Base-by-base conservation (phyloP, 1,140 invertebrate species). In the Drosophila kikkawai region DNA sequence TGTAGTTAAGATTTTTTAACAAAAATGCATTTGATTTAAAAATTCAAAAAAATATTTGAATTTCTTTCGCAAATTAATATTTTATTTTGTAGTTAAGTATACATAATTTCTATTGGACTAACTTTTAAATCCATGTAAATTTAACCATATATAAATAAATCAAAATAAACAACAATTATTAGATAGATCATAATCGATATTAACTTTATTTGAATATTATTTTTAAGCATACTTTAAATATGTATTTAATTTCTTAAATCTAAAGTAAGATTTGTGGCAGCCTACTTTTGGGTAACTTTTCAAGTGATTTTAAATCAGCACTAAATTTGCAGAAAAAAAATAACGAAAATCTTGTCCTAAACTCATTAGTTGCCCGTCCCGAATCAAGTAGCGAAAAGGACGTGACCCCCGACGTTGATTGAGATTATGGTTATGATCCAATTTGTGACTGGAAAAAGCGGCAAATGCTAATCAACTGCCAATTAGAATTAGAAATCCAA, bases 341-440 rank as follows among this genome's bases (percentile, higher is more conserved):
- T n/a, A n/a, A n/a, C 15, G 2, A n/a, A 36, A 50, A 36, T 34
- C 0, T 11, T 3, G 29, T 41, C 26, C 22, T 34, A 65, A 42
- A 51, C 57, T 78, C 65, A 77, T 78, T 70, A 63, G 65, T 36
- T 22, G 39, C 17, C 37, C 39, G 42, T 36, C 22, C 63, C 36
- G 36, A 75, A 65, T 75, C 50, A 75, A 65, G 42, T 26, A 36
- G n/a, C 29, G 19, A 42, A 15, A 15, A 19, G 26, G 50, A 65
- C 51, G 51, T 65, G 73, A 65, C 70, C 75, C 29, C 44, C n/a
- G 65, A 50, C 37, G 50, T 50, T 78, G 65, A 78, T 77, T 78
- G 51, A 75, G 75, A 78, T 76, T 77, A 76, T 76, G 61, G 34
- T 58, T 75, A 76, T 67, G 53, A 76, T 76, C 44, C 60, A 71